phyloP scores from a whole-genome alignment of 2,113 vertebrate genomes.

The Gymnobelideus leadbeateri region DNA sequence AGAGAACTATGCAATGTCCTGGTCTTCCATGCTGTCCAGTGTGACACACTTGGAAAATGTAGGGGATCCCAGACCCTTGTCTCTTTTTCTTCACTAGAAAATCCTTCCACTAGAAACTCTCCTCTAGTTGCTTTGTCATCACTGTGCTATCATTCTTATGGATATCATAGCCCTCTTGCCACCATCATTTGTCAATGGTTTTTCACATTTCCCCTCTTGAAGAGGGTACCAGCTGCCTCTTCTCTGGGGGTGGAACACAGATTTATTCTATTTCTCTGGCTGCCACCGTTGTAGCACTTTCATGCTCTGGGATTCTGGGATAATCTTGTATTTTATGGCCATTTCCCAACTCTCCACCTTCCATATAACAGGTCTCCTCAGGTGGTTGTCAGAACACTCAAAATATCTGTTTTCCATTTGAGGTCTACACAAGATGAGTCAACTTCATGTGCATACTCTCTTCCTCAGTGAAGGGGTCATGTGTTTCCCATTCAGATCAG shows the following conservation, averaged over 20 bases:
- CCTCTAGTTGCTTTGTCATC: not conserved
- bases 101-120: not conserved
- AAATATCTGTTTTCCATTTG: not conserved
- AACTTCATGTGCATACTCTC: not conserved
- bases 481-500: not conserved
- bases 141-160: not conserved
- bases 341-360: not conserved
- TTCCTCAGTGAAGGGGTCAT: not conserved
- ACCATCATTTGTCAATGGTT: not conserved
- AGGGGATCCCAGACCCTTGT: not conserved
- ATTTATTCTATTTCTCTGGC: not conserved
- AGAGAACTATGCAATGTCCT: not conserved
- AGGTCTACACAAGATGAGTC: not conserved
- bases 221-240: not conserved
- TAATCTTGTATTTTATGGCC: not conserved
- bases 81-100: not conserved
- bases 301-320: not conserved
- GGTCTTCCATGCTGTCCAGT: not conserved
- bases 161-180: not conserved
- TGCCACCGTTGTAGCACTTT: not conserved
- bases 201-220: not conserved
- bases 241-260: not conserved
- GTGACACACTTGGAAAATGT: not conserved
- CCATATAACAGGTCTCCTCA: not conserved
- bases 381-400: not conserved